Base-by-base conservation (phyloP, 2,113 vertebrate genomes). In the Pterophyllum scalare region DNA sequence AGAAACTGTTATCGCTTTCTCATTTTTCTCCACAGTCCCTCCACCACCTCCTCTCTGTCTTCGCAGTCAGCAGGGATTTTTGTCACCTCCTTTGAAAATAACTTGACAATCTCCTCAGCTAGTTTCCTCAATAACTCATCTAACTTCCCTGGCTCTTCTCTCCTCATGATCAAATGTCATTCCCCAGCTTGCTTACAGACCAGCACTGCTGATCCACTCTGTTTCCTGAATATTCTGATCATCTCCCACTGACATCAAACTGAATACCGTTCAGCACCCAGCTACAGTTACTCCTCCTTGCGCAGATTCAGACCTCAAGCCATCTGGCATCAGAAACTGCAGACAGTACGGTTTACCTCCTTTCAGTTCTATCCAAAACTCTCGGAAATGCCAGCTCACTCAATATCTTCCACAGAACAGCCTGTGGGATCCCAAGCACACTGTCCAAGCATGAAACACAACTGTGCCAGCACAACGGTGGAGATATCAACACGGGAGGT, bases 331-430 rank as follows among this genome's bases (percentile, higher is more conserved):
- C 49, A 20, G 54, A 76, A 77, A 79, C 70, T 82, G 85, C 85
- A 90, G 82, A 92, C 80, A 52, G 80, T 65, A 57, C 19, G 3
- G 75, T 89, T 87, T 87, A 84, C 82, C 61, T 82, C 85, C 89
- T 90, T 89, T 92, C 86, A 89, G 89, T 87, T 84, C 88, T 35
- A 46, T 91, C 92, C 90, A 92, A 89, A 91, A 89, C 84, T 89
- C 87, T 89, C n/a, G 43, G 86, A 91, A 62, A 62, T 77, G 90
- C 83, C 88, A 88, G 86, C 77, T 90, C 76, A 79, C 86, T 79
- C 64, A 46, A 56, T 90, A 88, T 88, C 91, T 87, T 76, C 83
- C 86, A 80, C 82, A 82, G 80, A 90, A 74, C 90, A 92, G 88
- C 86, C 86, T 84, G 86, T 87, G 84, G 88, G 86, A 92, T 90